Percentiles rank a stretch among this genome's conserved stretches.
These are phyloP conservation scores for Linyphia triangularis DNA, from an alignment of 2,888 invertebrate genomes.

Conservation along the genomic window DNA sequence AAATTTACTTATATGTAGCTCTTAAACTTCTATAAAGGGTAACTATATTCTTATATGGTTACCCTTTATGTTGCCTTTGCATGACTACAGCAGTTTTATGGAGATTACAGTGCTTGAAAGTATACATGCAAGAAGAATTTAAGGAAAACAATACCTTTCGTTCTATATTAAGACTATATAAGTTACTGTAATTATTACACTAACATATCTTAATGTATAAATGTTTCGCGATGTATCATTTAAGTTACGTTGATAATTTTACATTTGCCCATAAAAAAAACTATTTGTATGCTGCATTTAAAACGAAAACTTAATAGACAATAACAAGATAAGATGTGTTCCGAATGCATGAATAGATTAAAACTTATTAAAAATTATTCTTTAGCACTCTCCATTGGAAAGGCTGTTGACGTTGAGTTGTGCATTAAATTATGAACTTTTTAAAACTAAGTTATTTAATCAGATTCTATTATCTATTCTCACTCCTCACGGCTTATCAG, in stretches of 20 bases:
- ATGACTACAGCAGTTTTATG: too few relatives aligned
- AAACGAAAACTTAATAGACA: background rate
- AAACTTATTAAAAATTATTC: too few relatives aligned
- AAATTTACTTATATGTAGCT: too few relatives aligned
- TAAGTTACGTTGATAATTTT: background rate
- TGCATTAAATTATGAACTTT: too few relatives aligned
- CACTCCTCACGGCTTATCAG: too few relatives aligned
- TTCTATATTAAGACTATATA: too few relatives aligned
- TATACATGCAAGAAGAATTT: constrained; percentile 8
- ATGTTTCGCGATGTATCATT: background rate
- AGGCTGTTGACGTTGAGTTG: too few relatives aligned
- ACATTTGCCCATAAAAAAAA: background rate
- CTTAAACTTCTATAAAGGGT: too few relatives aligned
- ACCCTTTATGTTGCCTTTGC: too few relatives aligned
- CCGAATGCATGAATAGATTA: background rate
- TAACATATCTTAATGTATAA: background rate
- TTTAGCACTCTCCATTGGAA: too few relatives aligned
- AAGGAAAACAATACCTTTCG: constrained; percentile 32
- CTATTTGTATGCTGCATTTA: background rate
- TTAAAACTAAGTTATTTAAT: background rate
- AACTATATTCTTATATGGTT: too few relatives aligned
- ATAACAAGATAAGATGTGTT: background rate
- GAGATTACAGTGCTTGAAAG: background rate
- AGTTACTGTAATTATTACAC: too few relatives aligned
- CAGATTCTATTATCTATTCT: background rate